Conservation (phyloP, 1,140 invertebrate genomes). For the Mamestra configurata region DNA sequence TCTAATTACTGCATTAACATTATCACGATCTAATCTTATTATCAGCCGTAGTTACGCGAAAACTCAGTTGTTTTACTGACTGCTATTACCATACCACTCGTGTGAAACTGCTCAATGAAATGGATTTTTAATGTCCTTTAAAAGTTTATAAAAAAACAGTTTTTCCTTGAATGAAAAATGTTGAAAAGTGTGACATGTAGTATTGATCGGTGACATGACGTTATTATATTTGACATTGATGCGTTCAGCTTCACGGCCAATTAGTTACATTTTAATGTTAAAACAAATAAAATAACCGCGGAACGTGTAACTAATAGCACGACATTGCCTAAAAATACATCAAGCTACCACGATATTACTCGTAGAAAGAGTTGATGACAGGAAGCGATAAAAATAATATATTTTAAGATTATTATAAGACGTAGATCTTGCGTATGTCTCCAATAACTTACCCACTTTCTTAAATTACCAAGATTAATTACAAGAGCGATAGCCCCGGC, state of each 20-base stretch:
- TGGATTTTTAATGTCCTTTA: constrained; percentile 5
- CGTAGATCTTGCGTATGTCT: constrained; percentile 34
- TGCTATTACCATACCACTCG: constrained; percentile 12
- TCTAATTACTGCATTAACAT: constrained; percentile 53
- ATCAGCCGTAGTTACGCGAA: constrained; percentile 46
- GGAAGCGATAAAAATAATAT: constrained; percentile 55
- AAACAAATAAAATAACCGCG: constrained; percentile 47
- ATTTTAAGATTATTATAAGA: constrained; percentile 47
- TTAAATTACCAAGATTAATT: constrained; percentile 43
- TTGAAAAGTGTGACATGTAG: neutral
- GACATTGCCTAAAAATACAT: constrained; percentile 51
- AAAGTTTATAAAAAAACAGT: neutral
- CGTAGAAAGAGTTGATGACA: constrained; percentile 51
- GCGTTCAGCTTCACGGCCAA: constrained; percentile 23
- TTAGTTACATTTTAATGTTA: constrained; percentile 44
- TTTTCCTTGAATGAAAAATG: constrained; percentile 6
- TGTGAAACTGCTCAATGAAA: neutral
- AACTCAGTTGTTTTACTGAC: constrained; percentile 44
- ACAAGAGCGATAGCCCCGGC: neutral
- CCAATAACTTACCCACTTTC: constrained; percentile 34
- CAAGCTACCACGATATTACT: constrained; percentile 40
- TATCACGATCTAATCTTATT: constrained; percentile 49
- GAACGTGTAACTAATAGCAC: constrained; percentile 39
- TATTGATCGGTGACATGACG: constrained; percentile 32
- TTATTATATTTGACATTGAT: constrained; percentile 34